Evolutionary conservation across 2,797 vertebrate species (phyloP), one percentile per base, ranked within the genome.

Genomic region (Pampus argenteus): DNA sequence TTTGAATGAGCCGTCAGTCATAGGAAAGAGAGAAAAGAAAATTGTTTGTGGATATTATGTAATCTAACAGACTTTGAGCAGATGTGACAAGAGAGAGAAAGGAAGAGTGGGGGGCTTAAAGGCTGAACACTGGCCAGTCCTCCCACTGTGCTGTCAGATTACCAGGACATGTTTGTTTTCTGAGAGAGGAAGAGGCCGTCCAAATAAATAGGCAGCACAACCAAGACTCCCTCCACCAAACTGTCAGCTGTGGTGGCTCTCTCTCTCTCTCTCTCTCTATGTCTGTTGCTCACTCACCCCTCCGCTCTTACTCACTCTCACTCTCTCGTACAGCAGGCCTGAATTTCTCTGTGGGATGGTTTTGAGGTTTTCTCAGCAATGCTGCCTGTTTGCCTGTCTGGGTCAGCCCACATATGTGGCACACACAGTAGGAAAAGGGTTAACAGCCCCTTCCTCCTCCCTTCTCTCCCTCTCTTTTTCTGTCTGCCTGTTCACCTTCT

Each of bases 331-430:
- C 77, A 81, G 88, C 84, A 66, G 85, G 38, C 76, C 67, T 78
- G 79, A 81, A 84, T 89, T 89, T 89, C 86, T 92, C 91, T 90
- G 85, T 76, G 89, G 91, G 89, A 81, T 82, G 87, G 86, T 85
- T 44, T 90, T 93, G 91, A 91, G 92, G 91, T 93, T 93, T 92
- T 89, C 89, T 89, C 89, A 91, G 90, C 87, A 83, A 87, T 87
- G 86, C 76, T 83, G 89, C 90, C 86, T 88, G 89, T 88, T 90
- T 90, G 90, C 84, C 90, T 89, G 92, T 91, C 90, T 92, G 91
- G 91, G 90, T 91, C 91, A 90, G 86, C 86, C 91, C 90, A 91
- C 91, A 92, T 90, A 86, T 92, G 89, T 90, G 89, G 91, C 85
- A 82, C 90, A 82, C 90, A 79, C 89, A 90, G 89, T 79, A 79